phyloP scores from a whole-genome alignment of 2,113 vertebrate species.

The Boulengerochromis microlepis region DNA sequence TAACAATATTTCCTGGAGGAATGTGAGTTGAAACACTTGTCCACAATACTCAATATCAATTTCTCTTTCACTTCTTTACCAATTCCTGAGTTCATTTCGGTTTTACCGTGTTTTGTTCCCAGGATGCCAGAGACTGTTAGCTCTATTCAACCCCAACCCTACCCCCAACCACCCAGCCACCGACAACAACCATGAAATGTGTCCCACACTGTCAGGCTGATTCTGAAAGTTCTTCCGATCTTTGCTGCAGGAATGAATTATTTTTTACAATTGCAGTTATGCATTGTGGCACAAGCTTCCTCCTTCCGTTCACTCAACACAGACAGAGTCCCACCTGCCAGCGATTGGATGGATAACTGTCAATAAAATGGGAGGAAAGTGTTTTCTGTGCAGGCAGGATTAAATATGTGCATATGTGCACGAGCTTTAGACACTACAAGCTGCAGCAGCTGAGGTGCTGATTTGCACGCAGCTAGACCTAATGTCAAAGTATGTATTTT shows the following conservation, averaged over 20 bases:
- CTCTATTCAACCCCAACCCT: neutral
- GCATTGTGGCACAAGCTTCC: neutral
- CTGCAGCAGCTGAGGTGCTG: neutral
- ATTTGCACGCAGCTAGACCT: neutral
- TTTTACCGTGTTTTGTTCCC: neutral
- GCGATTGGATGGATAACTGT: neutral
- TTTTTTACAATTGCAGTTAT: conserved; percentile 9
- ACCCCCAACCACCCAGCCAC: neutral
- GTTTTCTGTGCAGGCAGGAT: neutral
- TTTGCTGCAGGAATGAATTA: neutral
- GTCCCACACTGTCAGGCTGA: neutral
- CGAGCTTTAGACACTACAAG: neutral
- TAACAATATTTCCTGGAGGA: neutral
- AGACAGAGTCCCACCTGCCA: neutral
- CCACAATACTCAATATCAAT: conserved; percentile 6
- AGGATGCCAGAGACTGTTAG: neutral
- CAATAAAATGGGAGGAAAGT: neutral
- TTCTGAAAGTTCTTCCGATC: neutral
- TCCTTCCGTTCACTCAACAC: neutral
- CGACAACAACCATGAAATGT: neutral
- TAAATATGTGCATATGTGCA: neutral
- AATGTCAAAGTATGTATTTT: neutral
- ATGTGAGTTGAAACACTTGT: conserved; percentile 12
- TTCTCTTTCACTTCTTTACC: neutral
- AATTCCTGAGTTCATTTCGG: neutral